Base-by-base conservation (phyloP, 2,797 vertebrate species). In the Aeoliscus strigatus region DNA sequence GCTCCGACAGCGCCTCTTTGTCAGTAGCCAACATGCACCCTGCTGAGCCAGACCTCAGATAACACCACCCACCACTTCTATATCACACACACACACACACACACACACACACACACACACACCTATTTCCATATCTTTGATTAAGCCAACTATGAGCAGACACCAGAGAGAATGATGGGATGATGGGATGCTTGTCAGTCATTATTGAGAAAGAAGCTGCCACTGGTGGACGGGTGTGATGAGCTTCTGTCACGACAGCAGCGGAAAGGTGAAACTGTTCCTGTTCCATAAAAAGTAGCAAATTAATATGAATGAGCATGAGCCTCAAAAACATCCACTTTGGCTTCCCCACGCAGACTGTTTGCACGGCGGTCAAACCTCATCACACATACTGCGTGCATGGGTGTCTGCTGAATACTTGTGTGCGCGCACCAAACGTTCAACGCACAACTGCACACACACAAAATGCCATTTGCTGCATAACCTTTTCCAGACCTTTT, bases 101-200 rank as follows among this genome's bases (percentile, higher is more conserved):
- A 23, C 28, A 11, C 24, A 45, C 34, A 39, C 23, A 34, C 53
- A 34, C 17, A 24, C 34, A 38, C 38, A 40, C 48, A 39, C 50
- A 49, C 18, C 38, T n/a, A 69, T 84, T 80, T 80, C 37, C 51
- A 69, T 75, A 45, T 62, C 60, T 80, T 77, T 80, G 75, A 82
- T 75, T 75, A 76, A 73, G 53, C 40, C 76, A 68, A 70, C 70
- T 64, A 60, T 45, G 17, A 47, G 69, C 48, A 4, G 46, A 64
- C 61, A 57, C 43, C 60, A 53, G 61, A 47, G 60, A 73, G 62
- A n/a, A n/a, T n/a, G n/a, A n/a, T n/a, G n/a, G 41, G 47, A 62
- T 70, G 51, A 77, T 56, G 61, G 44, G 60, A 56, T 64, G 57
- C 55, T 60, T 35, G 14, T 17, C 14, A 42, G 47, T 54, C 53